These are phyloP conservation scores for Drosophila borealis DNA, from an alignment of 2,888 invertebrate species.

Conservation along the genomic window DNA sequence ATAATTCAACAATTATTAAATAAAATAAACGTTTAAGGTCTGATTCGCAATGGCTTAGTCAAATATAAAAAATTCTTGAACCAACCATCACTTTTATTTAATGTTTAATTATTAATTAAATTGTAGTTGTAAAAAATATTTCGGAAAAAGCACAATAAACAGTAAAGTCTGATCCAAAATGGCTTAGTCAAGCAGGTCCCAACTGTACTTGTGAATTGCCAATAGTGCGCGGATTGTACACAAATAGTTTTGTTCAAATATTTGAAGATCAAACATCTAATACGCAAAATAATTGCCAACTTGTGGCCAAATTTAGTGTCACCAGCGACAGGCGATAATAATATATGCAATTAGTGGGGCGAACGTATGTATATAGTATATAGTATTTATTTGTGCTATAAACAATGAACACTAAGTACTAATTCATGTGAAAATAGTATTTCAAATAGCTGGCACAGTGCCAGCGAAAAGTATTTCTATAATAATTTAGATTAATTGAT, in stretches of 20 bases:
- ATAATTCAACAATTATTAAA: neutral
- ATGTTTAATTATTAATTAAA: neutral
- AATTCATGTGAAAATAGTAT: constrained; percentile 18
- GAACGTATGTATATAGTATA: constrained; percentile 18
- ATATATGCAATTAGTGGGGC: constrained; percentile 11
- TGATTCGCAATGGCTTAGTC: too few relatives aligned
- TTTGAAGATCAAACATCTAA: neutral
- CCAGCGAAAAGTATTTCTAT: constrained; percentile 29
- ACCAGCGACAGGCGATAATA: constrained; percentile 1
- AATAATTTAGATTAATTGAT: constrained; percentile 32
- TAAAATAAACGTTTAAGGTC: neutral
- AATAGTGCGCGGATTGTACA: neutral
- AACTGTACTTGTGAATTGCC: constrained; percentile 5
- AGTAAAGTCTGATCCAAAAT: neutral
- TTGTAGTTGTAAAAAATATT: neutral
- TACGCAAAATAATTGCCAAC: neutral
- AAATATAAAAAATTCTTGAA: too few relatives aligned
- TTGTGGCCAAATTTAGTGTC: constrained; percentile 8
- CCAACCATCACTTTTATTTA: too few relatives aligned
- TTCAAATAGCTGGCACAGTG: constrained; percentile 30
- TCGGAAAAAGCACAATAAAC: neutral
- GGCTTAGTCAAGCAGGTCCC: neutral
- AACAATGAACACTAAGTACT: constrained; percentile 19
- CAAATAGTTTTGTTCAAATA: constrained; percentile 2
- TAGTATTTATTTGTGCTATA: neutral